Percentiles rank a stretch among this genome's conserved stretches.
phyloP scores from a whole-genome alignment of 2,113 vertebrate species.

The Cinclus cinclus region DNA sequence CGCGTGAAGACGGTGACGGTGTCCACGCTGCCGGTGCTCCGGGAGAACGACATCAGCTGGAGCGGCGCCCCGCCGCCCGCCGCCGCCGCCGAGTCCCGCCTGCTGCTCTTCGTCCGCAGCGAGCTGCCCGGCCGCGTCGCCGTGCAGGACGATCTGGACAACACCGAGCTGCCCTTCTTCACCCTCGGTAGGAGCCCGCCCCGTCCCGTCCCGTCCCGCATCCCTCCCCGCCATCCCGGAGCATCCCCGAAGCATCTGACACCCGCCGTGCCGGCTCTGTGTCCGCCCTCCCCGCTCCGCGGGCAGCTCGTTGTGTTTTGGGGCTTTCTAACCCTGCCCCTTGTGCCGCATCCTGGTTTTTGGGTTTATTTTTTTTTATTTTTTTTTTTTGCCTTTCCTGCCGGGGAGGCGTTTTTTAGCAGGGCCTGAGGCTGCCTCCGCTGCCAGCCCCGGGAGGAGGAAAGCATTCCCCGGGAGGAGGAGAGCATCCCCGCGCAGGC shows the following conservation, averaged over 20 bases:
- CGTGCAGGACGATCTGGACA: constrained; percentile 97
- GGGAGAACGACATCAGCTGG: constrained; percentile 94
- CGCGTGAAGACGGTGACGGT: constrained; percentile 91
- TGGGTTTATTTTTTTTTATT: background rate
- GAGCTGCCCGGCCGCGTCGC: constrained; percentile 94
- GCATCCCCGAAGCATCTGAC: background rate
- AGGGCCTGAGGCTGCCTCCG: constrained; percentile 21
- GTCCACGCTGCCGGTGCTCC: constrained; percentile 91
- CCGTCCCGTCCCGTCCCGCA: background rate
- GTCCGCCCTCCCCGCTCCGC: background rate
- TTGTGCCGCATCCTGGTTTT: background rate
- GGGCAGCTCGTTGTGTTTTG: background rate
- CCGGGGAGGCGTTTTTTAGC: background rate
- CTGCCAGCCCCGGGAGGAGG: background rate
- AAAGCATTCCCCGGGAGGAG: background rate
- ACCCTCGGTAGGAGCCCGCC: constrained; percentile 83
- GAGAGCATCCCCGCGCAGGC: background rate
- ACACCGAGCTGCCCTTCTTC: constrained; percentile 98
- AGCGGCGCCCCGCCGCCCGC: constrained; percentile 79
- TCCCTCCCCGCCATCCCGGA: background rate
- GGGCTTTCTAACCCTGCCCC: background rate
- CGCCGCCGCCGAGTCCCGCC: constrained; percentile 87
- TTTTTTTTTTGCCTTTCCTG: background rate
- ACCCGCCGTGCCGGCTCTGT: background rate
- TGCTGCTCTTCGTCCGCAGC: constrained; percentile 92